Evolutionary conservation across 2,797 vertebrate genomes (phyloP).

Genomic region (Hybognathus amarus): DNA sequence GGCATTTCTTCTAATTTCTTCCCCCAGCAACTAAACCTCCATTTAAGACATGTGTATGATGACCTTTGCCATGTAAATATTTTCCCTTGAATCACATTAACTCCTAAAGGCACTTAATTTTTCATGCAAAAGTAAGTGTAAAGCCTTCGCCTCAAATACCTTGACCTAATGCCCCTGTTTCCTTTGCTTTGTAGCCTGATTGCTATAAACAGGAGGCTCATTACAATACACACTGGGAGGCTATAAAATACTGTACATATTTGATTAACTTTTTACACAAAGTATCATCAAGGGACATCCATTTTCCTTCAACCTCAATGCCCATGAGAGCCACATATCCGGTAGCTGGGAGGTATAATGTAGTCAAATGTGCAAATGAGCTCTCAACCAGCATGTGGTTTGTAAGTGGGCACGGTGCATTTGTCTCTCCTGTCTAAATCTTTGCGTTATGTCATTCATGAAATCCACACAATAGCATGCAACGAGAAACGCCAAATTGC

Average conservation of each 20-base stretch:
- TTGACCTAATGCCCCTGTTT: conserved; percentile 26
- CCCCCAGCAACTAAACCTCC: conserved; percentile 13
- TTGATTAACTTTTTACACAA: conserved; percentile 51
- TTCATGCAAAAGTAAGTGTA: not conserved
- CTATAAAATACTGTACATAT: conserved; percentile 38
- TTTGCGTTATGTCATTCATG: conserved; percentile 38
- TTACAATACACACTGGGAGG: conserved; percentile 44
- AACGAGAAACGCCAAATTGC: conserved; percentile 45
- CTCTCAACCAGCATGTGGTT: conserved; percentile 22
- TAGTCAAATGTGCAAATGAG: conserved; percentile 46
- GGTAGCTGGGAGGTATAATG: conserved; percentile 38
- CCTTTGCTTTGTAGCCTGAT: not conserved
- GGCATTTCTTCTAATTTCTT: conserved; percentile 32
- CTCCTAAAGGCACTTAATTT: conserved; percentile 17
- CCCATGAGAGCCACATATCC: conserved; percentile 31
- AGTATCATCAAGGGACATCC: conserved; percentile 35
- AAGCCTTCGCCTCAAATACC: conserved; percentile 24
- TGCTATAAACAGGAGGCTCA: conserved; percentile 30
- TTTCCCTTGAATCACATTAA: conserved; percentile 45
- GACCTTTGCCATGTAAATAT: conserved; percentile 50
- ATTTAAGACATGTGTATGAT: conserved; percentile 21
- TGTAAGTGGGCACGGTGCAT: conserved; percentile 32
- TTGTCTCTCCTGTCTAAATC: conserved; percentile 37
- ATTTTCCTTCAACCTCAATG: conserved; percentile 38
- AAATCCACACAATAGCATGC: conserved; percentile 41